Percentiles rank a stretch among this genome's conserved stretches.
phyloP scores from a whole-genome alignment of 2,113 vertebrate species.

The Scortum barcoo region DNA sequence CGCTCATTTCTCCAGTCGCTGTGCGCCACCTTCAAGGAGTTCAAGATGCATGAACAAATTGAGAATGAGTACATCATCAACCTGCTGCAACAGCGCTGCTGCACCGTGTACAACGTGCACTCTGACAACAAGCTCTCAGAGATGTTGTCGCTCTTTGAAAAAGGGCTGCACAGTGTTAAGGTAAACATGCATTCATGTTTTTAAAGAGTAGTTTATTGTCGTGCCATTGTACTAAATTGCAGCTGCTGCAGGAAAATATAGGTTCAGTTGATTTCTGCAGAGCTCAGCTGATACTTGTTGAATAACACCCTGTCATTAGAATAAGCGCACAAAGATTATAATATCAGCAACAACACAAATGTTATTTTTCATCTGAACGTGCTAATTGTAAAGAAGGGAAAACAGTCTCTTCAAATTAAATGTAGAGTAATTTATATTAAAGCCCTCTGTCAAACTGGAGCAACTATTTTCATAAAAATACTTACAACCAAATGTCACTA shows the following conservation, averaged over 20 bases:
- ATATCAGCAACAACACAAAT: neutral
- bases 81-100: conserved; percentile 94
- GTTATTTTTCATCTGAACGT: neutral
- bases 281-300: conserved; percentile 14
- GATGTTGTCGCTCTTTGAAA: conserved; percentile 97
- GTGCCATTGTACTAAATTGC: neutral
- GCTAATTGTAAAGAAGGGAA: neutral
- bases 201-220: neutral
- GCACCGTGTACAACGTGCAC: conserved; percentile 95
- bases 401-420: neutral
- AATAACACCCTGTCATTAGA: conserved; percentile 44
- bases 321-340: conserved; percentile 3
- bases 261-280: neutral
- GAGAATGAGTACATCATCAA: conserved; percentile 99
- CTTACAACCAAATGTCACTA: neutral
- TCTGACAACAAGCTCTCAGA: conserved; percentile 98
- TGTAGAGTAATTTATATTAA: neutral
- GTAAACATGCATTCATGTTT: conserved; percentile 73
- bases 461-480: neutral
- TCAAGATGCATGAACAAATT: conserved; percentile 99
- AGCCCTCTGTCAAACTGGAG: neutral
- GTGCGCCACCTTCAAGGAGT: conserved; percentile 97
- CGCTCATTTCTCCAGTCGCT: conserved; percentile 96
- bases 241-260: neutral
- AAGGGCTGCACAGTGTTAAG: conserved; percentile 95